Conservation (phyloP, 2,113 vertebrate species). For the Merops nubicus region DNA sequence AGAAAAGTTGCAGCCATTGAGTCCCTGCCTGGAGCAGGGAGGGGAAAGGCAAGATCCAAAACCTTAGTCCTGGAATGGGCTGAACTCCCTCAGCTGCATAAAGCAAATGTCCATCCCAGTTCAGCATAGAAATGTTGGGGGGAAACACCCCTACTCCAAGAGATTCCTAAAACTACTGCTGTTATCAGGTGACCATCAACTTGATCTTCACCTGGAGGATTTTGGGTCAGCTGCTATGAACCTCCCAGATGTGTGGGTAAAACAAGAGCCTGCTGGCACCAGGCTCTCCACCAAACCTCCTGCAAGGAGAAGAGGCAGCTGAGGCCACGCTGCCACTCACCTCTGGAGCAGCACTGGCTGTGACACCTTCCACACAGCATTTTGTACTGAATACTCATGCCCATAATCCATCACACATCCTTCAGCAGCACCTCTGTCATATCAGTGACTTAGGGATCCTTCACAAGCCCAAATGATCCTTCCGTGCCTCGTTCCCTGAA, state of each 20-base stretch:
- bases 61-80: not conserved
- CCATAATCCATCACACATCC: not conserved
- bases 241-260: not conserved
- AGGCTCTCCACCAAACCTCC: not conserved
- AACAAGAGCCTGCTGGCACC: not conserved
- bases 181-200: not conserved
- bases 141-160: not conserved
- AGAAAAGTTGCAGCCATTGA: not conserved
- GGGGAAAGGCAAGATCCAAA: not conserved
- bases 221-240: not conserved
- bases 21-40: not conserved
- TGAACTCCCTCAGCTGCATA: not conserved
- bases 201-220: not conserved
- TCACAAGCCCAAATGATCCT: slow-evolving; percentile 4
- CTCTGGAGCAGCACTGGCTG: not conserved
- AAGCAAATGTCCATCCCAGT: not conserved
- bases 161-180: not conserved
- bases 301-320: not conserved
- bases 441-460: not conserved
- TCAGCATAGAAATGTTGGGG: not conserved
- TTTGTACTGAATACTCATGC: not conserved
- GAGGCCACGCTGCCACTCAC: fast-evolving
- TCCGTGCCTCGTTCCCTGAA: not conserved
- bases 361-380: not conserved
- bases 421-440: not conserved